Conservation (phyloP, 35 echinoderm and acorn worm species). For the Heliocidaris tuberculata region DNA sequence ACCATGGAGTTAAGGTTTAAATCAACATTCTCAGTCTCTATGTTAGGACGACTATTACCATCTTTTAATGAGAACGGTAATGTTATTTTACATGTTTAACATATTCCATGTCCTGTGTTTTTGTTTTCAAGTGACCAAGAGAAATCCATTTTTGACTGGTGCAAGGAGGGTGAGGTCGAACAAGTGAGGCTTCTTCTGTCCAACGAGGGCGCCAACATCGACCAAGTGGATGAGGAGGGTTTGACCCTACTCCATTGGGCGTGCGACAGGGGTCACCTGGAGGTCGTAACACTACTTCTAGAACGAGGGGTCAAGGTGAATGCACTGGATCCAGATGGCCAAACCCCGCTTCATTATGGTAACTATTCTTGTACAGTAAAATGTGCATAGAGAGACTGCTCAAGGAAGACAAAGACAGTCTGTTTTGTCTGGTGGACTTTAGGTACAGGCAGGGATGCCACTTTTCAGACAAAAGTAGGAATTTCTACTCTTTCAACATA, state of each 20-base stretch:
- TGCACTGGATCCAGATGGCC: slow-evolving; percentile 73
- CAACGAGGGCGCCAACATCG: slow-evolving; percentile 17
- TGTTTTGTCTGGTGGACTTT: no score
- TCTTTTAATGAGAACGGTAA: no score
- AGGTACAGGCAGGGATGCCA: no score
- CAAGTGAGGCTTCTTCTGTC: slow-evolving; percentile 57
- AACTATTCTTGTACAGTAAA: neutral
- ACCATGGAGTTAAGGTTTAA: no score
- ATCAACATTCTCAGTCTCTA: no score
- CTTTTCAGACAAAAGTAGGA: no score
- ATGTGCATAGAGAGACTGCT: no score
- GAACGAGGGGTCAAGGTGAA: slow-evolving; percentile 64
- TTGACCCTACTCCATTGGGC: slow-evolving; percentile 89
- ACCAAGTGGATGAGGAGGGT: slow-evolving; percentile 67
- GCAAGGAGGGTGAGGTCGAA: slow-evolving; percentile 82
- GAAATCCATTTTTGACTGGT: slow-evolving; percentile 93
- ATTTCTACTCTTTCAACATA: no score
- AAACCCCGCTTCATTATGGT: slow-evolving; percentile 98
- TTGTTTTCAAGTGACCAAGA: slow-evolving; percentile 72
- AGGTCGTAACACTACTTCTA: slow-evolving; percentile 62
- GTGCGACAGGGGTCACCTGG: slow-evolving; percentile 76
- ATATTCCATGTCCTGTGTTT: neutral
- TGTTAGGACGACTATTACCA: no score
- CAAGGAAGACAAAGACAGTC: no score
- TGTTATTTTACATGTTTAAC: no score